Conservation (phyloP, 1,140 invertebrate species). For the Aradophagus sp. region DNA sequence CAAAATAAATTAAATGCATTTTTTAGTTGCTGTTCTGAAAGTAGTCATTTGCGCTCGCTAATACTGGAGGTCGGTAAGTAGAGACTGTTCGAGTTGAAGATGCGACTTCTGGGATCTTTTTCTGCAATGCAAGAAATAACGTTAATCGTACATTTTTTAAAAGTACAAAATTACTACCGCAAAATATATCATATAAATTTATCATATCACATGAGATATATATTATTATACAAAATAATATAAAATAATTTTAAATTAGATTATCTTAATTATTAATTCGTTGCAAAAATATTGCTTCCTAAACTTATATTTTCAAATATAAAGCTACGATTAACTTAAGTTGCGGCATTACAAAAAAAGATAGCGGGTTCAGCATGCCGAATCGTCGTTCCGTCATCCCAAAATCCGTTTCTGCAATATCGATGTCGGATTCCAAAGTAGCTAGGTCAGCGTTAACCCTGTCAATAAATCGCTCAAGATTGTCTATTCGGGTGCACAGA, state of each 20-base stretch:
- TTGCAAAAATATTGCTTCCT: neutral
- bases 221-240: too few relatives aligned
- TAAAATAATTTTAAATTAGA: too few relatives aligned
- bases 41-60: conserved; percentile 26
- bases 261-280: too few relatives aligned
- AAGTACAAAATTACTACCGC: too few relatives aligned
- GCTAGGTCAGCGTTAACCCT: conserved; percentile 50
- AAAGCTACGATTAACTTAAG: too few relatives aligned
- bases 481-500: conserved; percentile 57
- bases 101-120: conserved; percentile 39
- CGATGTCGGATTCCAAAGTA: conserved; percentile 55
- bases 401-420: conserved; percentile 48
- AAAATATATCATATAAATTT: too few relatives aligned
- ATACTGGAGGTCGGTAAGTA: conserved; percentile 42
- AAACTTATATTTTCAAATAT: neutral
- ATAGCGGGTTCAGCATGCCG: conserved; percentile 54
- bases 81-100: conserved; percentile 21
- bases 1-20: too few relatives aligned
- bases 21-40: conserved; percentile 36
- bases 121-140: conserved; percentile 39
- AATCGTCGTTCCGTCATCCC: conserved; percentile 50
- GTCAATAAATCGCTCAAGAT: conserved; percentile 53
- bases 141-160: too few relatives aligned
- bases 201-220: too few relatives aligned
- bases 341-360: conserved; percentile 57